phyloP scores from a whole-genome alignment of 2,113 vertebrate species.

The Entelurus aequoreus region DNA sequence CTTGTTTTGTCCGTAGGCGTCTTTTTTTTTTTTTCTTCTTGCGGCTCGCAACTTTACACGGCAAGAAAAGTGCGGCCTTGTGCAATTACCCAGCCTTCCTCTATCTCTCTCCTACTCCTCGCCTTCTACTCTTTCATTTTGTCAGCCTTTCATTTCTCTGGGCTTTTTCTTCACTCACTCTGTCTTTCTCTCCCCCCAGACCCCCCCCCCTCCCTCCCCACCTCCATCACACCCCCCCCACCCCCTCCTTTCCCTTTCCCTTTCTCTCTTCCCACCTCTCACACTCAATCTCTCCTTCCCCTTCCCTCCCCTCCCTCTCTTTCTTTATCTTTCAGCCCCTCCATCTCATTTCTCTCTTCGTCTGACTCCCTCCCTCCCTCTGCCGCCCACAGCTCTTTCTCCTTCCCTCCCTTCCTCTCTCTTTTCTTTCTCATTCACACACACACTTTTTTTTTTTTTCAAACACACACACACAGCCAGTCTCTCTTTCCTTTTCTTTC shows the following conservation, averaged over 20 bases:
- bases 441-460: slow-evolving; percentile 32
- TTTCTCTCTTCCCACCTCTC: slow-evolving; percentile 66
- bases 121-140: slow-evolving; percentile 71
- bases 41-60: slow-evolving; percentile 57
- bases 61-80: slow-evolving; percentile 48
- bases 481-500: slow-evolving; percentile 61
- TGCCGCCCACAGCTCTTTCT: slow-evolving; percentile 69
- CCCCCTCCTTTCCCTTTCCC: slow-evolving; percentile 47
- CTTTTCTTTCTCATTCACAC: slow-evolving; percentile 27
- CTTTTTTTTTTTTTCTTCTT: slow-evolving; percentile 38
- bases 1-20: slow-evolving; percentile 52
- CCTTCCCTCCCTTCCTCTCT: slow-evolving; percentile 60
- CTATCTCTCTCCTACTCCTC: slow-evolving; percentile 19
- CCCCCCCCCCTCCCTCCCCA: slow-evolving; percentile 9
- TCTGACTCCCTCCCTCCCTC: slow-evolving; percentile 60
- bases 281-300: slow-evolving; percentile 61
- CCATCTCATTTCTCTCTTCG: slow-evolving; percentile 67
- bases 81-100: slow-evolving; percentile 49
- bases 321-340: slow-evolving; percentile 71
- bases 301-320: slow-evolving; percentile 59
- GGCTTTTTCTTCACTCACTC: slow-evolving; percentile 63
- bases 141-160: slow-evolving; percentile 73
- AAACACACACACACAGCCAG: slow-evolving; percentile 63
- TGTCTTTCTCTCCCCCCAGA: slow-evolving; percentile 41
- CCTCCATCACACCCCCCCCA: slow-evolving; percentile 39